These are phyloP conservation scores for Tetraneura akinire DNA, from an alignment of 1,140 invertebrate species.

Conservation along the genomic window DNA sequence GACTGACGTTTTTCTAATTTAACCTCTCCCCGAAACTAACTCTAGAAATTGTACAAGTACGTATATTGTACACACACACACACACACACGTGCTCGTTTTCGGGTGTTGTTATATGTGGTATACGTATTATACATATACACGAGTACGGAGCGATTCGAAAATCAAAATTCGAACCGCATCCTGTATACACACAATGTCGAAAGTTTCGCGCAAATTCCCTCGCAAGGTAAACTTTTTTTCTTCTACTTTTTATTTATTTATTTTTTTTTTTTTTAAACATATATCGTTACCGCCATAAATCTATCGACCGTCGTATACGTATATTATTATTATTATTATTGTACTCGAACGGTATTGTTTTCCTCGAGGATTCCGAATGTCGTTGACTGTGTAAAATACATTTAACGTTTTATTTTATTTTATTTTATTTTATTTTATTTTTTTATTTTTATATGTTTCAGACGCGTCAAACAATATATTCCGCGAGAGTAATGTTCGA, in stretches of 20 bases:
- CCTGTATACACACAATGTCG: too few species aligned
- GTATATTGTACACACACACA: too few species aligned
- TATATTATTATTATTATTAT: too few species aligned
- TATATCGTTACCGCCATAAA: neutral
- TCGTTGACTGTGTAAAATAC: neutral
- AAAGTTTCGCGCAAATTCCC: too few species aligned
- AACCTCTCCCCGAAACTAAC: neutral
- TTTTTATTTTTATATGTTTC: too few species aligned
- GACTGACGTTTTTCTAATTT: neutral
- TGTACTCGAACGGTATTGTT: neutral
- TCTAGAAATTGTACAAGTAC: neutral
- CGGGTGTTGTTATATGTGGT: too few species aligned
- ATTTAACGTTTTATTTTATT: neutral
- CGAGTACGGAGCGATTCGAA: too few species aligned
- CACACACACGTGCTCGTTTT: too few species aligned
- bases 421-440: neutral
- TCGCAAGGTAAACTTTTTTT: too few species aligned
- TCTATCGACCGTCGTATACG: neutral
- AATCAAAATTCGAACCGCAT: too few species aligned
- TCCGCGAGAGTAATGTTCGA: neutral
- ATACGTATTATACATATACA: too few species aligned
- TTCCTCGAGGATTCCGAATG: neutral
- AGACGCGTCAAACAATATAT: conserved; percentile 4
- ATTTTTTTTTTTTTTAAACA: neutral
- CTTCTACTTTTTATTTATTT: too few species aligned